Evolutionary conservation across 2,113 vertebrate species (phyloP).

Genomic region (Megaptera novaeangliae): DNA sequence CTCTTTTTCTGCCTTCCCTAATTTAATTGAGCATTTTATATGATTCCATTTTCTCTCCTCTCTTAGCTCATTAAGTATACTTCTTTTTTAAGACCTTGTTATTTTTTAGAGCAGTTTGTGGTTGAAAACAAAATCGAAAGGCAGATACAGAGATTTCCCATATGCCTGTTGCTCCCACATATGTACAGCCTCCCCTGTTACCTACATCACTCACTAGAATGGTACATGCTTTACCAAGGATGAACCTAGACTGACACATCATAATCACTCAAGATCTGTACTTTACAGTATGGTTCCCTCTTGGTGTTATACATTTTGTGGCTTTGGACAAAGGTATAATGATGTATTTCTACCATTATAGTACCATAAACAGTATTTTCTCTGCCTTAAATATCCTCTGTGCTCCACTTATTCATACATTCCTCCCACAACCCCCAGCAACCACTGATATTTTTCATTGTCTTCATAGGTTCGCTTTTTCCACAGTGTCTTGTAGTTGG

Average conservation of each 20-base stretch:
- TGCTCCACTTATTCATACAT: background rate
- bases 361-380: background rate
- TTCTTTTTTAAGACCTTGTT: background rate
- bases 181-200: background rate
- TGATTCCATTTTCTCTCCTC: background rate
- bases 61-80: background rate
- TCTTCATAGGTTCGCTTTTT: background rate
- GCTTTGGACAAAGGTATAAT: background rate
- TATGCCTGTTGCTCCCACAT: background rate
- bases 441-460: background rate
- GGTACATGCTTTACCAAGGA: background rate
- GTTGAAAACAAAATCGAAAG: background rate
- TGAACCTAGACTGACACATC: too few species aligned
- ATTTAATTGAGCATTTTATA: background rate
- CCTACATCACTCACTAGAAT: too few species aligned
- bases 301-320: background rate
- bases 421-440: background rate
- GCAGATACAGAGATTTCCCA: background rate
- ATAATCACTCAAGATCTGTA: background rate
- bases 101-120: background rate
- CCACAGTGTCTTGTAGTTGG: background rate
- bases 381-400: background rate
- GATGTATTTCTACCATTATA: background rate
- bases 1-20: background rate
- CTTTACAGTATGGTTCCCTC: background rate